Base-by-base conservation (phyloP, 2,113 vertebrate genomes). In the Caretta caretta region DNA sequence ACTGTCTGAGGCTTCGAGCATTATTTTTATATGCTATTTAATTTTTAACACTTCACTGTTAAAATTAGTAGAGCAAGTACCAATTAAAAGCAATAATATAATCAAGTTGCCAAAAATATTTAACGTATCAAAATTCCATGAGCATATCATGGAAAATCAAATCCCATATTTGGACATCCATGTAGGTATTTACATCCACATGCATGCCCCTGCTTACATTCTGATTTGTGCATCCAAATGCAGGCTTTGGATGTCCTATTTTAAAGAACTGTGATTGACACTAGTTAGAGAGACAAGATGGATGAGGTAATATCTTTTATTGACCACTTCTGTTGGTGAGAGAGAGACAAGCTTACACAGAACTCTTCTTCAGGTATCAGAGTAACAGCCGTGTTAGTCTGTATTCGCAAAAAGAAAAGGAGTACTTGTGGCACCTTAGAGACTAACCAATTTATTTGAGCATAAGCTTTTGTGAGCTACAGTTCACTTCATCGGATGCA, bases 21-120 rank as follows among this genome's bases (percentile, higher is more conserved):
- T 89, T 81, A 31, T 86, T 27, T 93, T 59, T 81, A 86, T 89
- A 50, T 85, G 57, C 89, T 88, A 92, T 19, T 93, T 88, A 38
- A 86, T 90, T 95, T 92, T 91, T 86, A 93, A 82, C 49, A 82
- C 27, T 69, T 92, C 54, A 85, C 87, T 75, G 10, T 82, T 57
- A 57, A 57, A 57, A 11, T 57, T 57, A 57, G 56, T 92, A 93
- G 82, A 94, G 90, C 5, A 87, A 88, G 59, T 24, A 65, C 50
- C 89, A 93, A 93, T 93, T 93, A 87, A 92, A 95, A 96, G 12
- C 11, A 82, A 81, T 82, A 95, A 89, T 11, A 86, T 87, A 93
- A 96, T 93, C 76, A 90, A 92, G 87, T 65, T 87, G 20, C 57
- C 82, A 94, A 69, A 94, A 93, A 91, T 80, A 51, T 24, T 90